A percentile compares a stretch with the other conserved stretches of the same genome.
Evolutionary conservation across 2,113 vertebrate species (phyloP).

Genomic region (Montifringilla adamsi): DNA sequence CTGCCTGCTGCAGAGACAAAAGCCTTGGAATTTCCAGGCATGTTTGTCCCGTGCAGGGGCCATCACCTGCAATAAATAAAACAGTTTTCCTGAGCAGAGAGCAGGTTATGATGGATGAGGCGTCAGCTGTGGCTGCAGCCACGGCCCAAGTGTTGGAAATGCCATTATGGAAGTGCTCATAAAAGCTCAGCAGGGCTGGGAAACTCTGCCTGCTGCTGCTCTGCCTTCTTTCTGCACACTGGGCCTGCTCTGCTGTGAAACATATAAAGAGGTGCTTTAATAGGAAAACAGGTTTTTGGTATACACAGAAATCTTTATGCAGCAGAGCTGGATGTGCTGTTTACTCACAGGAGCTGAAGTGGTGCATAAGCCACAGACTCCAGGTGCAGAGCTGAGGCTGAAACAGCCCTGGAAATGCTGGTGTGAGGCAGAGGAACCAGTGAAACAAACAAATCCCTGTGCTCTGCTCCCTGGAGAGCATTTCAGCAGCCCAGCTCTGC

Average conservation of each 20-base stretch:
- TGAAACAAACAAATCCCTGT: fast-evolving
- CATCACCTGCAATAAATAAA: not conserved
- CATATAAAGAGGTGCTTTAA: not conserved
- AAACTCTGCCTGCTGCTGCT: not conserved
- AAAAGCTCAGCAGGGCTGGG: not conserved
- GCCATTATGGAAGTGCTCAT: not conserved
- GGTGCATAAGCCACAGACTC: fast-evolving
- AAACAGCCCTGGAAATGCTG: not conserved
- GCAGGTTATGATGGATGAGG: not conserved
- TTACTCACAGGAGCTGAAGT: not conserved
- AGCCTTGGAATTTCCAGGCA: not conserved
- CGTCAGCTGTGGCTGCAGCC: not conserved
- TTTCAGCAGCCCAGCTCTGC: not conserved
- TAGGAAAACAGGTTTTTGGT: not conserved
- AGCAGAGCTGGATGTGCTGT: fast-evolving
- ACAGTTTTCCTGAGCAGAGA: not conserved
- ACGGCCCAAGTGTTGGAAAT: not conserved
- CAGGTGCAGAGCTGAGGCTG: not conserved
- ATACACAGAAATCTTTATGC: not conserved
- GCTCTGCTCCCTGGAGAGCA: not conserved
- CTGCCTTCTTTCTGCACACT: not conserved
- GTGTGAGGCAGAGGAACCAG: not conserved
- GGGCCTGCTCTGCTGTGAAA: not conserved
- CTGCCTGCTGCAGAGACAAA: not conserved
- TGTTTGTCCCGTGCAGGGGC: not conserved